Percentiles rank a stretch among this genome's conserved stretches.
These are phyloP conservation scores for Drosophila ogumai DNA, from an alignment of 1,140 invertebrate genomes.

Conservation along the genomic window DNA sequence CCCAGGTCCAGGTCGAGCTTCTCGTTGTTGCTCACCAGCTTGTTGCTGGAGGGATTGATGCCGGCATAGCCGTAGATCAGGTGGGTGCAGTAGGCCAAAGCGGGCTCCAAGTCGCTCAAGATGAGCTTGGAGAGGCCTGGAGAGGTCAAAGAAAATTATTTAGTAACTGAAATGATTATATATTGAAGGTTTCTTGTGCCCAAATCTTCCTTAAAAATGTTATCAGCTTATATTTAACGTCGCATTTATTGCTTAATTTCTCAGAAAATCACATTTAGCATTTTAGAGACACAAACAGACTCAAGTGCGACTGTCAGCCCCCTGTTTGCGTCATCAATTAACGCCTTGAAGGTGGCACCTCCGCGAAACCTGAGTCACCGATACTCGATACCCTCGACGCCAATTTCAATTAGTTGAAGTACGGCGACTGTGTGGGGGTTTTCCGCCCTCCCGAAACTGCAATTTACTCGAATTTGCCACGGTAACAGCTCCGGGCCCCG, in stretches of 20 bases:
- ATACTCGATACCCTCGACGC: constrained; percentile 20
- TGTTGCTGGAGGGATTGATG: constrained; percentile 90
- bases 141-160: neutral
- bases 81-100: constrained; percentile 92
- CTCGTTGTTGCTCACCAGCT: constrained; percentile 89
- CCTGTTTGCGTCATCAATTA: constrained; percentile 59
- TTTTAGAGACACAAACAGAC: constrained; percentile 2
- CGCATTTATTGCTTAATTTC: neutral
- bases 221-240: neutral
- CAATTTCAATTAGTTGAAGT: constrained; percentile 56
- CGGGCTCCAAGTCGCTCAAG: constrained; percentile 89
- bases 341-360: constrained; percentile 32
- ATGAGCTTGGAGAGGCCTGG: constrained; percentile 92
- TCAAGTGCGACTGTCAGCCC: constrained; percentile 6
- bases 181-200: too few relatives aligned
- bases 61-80: constrained; percentile 94
- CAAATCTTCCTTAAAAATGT: neutral
- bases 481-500: neutral
- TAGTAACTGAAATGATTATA: too few relatives aligned
- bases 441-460: constrained; percentile 10
- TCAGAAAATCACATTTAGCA: neutral
- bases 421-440: constrained; percentile 15
- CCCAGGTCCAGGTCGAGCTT: constrained; percentile 89
- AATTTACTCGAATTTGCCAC: constrained; percentile 36
- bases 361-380: constrained; percentile 41